Conservation (phyloP, 2,888 invertebrate species). For the Hesperia comma region DNA sequence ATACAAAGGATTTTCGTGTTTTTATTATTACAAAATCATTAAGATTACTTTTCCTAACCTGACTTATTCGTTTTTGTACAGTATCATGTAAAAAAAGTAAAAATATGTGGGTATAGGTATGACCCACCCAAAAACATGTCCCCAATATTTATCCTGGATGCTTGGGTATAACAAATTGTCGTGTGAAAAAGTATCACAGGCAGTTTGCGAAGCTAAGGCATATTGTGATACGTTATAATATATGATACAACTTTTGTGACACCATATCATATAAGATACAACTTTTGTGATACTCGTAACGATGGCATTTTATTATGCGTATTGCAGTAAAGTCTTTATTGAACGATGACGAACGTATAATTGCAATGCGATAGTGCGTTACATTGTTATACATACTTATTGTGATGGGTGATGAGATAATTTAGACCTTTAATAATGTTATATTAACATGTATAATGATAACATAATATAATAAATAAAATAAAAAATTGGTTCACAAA, state of each 20-base stretch:
- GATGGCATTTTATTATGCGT: neutral
- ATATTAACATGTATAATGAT: no score
- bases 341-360: no score
- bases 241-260: neutral
- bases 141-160: neutral
- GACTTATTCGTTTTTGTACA: neutral
- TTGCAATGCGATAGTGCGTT: no score
- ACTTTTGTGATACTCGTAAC: slow-evolving; percentile 2
- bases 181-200: slow-evolving; percentile 21
- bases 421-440: no score
- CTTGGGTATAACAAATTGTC: slow-evolving; percentile 10
- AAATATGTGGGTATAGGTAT: neutral
- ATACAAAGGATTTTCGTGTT: no score
- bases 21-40: no score
- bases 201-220: slow-evolving; percentile 21
- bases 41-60: no score
- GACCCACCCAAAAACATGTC: neutral
- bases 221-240: slow-evolving; percentile 1
- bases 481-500: no score
- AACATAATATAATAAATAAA: no score
- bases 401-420: no score
- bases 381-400: no score
- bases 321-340: no score
- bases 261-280: neutral
- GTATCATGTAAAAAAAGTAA: neutral